These are phyloP conservation scores for Tupiocoris notatus DNA, from an alignment of 2,888 invertebrate genomes.

Conservation along the genomic window DNA sequence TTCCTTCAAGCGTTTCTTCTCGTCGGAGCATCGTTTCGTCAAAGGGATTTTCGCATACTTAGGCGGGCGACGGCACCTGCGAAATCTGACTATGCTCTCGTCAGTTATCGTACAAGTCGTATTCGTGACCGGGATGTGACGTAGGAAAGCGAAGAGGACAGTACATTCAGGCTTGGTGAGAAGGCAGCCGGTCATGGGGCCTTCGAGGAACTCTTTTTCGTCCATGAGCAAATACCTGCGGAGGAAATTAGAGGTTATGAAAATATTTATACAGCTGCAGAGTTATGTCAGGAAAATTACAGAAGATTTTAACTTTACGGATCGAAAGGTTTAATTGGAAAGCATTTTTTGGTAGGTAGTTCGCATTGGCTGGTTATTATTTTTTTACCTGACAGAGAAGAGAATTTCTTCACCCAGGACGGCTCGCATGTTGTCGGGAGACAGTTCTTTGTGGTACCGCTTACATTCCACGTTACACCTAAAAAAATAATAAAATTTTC, in stretches of 20 bases:
- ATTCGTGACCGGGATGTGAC: constrained; percentile 45
- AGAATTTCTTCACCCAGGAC: constrained; percentile 57
- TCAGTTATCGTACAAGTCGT: constrained; percentile 50
- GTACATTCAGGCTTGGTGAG: constrained; percentile 58
- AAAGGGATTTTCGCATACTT: constrained; percentile 56
- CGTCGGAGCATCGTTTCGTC: constrained; percentile 55
- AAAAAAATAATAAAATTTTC: neutral
- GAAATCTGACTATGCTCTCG: constrained; percentile 56
- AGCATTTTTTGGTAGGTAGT: too few species aligned
- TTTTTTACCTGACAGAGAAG: constrained; percentile 60
- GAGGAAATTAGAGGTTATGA: too few species aligned
- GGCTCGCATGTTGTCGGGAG: constrained; percentile 57
- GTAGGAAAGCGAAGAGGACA: constrained; percentile 52
- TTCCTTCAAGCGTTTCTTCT: constrained; percentile 50
- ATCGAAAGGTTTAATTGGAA: too few species aligned
- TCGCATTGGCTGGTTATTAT: neutral
- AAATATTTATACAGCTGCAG: too few species aligned
- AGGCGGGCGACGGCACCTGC: constrained; percentile 57
- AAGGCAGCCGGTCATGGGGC: constrained; percentile 60
- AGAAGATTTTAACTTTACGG: too few species aligned
- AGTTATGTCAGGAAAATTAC: too few species aligned
- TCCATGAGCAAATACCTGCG: constrained; percentile 63
- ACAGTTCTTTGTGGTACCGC: constrained; percentile 58
- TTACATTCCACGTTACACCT: constrained; percentile 57
- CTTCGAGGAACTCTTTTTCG: constrained; percentile 63